phyloP scores from a whole-genome alignment of 2,888 invertebrate species.

The Catonia carolina region DNA sequence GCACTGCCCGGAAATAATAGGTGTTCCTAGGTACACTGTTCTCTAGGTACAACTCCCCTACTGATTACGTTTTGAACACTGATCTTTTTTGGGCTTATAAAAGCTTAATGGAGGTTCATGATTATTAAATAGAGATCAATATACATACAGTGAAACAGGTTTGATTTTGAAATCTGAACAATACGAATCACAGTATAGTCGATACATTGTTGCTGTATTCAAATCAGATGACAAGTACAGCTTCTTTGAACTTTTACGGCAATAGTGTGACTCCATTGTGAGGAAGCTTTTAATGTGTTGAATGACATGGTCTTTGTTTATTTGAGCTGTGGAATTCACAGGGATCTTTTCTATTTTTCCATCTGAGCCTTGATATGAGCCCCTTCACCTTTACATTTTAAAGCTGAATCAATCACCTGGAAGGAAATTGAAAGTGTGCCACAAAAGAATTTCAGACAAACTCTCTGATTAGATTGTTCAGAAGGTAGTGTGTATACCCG shows the following conservation, averaged over 20 bases:
- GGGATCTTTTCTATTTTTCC: not conserved
- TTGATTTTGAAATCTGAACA: not conserved
- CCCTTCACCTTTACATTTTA: not conserved
- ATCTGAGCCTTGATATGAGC: not conserved
- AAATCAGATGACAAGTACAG: not conserved
- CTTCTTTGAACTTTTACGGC: constrained; percentile 1
- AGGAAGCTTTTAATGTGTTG: not conserved
- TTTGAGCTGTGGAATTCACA: not conserved
- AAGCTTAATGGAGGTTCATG: constrained; percentile 22
- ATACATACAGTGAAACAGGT: constrained; percentile 4
- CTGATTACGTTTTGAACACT: constrained; percentile 26
- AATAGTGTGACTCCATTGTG: constrained; percentile 3
- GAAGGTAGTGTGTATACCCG: not conserved
- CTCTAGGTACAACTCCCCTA: too few relatives aligned
- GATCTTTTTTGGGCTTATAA: constrained; percentile 27
- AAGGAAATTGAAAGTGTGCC: not conserved
- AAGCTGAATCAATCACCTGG: constrained; percentile 3
- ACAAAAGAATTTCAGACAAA: not conserved
- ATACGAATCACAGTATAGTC: not conserved
- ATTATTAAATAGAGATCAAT: constrained; percentile 18
- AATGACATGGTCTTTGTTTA: not conserved
- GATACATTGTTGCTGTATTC: not conserved
- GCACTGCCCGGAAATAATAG: too few relatives aligned
- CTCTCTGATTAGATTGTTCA: not conserved
- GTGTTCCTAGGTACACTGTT: too few relatives aligned